Base-by-base conservation (phyloP, 2,888 invertebrate genomes). In the Xanthia icteritia region DNA sequence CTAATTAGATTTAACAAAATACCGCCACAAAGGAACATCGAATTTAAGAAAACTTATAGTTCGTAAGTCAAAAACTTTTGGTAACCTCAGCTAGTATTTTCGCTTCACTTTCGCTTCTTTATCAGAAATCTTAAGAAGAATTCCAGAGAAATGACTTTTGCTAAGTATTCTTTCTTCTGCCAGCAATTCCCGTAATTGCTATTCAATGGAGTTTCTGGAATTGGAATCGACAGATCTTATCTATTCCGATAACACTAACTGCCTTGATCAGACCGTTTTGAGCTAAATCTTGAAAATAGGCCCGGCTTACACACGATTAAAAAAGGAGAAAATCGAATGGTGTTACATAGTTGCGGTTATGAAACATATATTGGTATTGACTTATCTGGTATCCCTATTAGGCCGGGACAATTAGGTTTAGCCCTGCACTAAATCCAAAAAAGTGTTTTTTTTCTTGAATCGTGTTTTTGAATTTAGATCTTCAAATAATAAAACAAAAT, bases 121-220 rank as follows among this genome's bases (percentile, higher is more conserved):
- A 36, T 11, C 45, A 13, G 36, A 51, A 51, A 27, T 15, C 54
- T 48, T 63, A 9, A 51, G 51, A 51, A 20, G 8, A 8, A 58
- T 79, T 61, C 39, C 20, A 9, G 66, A 9, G 66, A 54, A 76
- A 67, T 58, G 51, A 15, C 42, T n/a, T 69, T 69, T 15, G 15
- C 31, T n/a, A 45, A 69, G 58, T 36, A 73, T 67, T 70, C 5
- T 5, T 56, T 42, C 63, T 82, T 48, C n/a, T 69, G 31, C 63
- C 63, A 72, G 63, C 56, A 36, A 69, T 73, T 65, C 61, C 15
- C 45, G 23, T 42, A 54, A 84, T 71, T 61, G 31, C 63, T 65
- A 68, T 73, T 84, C 60, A 80, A 64, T 70, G 54, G 72, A 79
- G 54, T 79, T 72, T 66, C 48, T 54, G 70, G 51, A 70, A 83